phyloP scores from a whole-genome alignment of 1,140 invertebrate genomes.

The Euwallacea similis region DNA sequence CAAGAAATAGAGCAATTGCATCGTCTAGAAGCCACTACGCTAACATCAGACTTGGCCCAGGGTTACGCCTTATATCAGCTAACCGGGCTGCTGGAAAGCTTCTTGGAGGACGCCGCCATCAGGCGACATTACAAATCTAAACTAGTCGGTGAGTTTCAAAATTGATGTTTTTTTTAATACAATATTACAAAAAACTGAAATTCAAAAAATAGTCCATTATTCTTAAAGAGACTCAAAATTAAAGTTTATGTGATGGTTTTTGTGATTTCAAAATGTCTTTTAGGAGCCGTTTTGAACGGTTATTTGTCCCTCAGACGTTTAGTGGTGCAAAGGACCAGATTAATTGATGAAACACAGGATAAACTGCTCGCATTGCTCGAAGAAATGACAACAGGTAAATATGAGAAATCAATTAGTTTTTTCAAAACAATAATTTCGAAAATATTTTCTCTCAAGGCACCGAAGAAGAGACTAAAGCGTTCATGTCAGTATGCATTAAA shows the following conservation, averaged over 20 bases:
- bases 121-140: constrained; percentile 87
- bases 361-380: constrained; percentile 92
- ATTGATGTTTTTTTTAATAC: too few relatives aligned
- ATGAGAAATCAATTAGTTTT: constrained; percentile 27
- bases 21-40: constrained; percentile 83
- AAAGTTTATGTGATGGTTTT: neutral
- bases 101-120: constrained; percentile 79
- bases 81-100: constrained; percentile 82
- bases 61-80: constrained; percentile 86
- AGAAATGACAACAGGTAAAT: constrained; percentile 88
- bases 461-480: constrained; percentile 93
- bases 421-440: neutral
- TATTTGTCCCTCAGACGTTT: constrained; percentile 89
- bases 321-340: constrained; percentile 90
- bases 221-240: neutral
- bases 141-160: constrained; percentile 63
- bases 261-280: neutral
- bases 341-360: constrained; percentile 96
- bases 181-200: neutral
- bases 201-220: neutral
- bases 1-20: constrained; percentile 85
- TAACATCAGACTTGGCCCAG: constrained; percentile 92
- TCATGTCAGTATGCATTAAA: constrained; percentile 96
- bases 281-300: constrained; percentile 83
- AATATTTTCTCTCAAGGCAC: constrained; percentile 66